These are phyloP conservation scores for Drosophila nigrodunni DNA, from an alignment of 1,140 invertebrate genomes.

Conservation along the genomic window DNA sequence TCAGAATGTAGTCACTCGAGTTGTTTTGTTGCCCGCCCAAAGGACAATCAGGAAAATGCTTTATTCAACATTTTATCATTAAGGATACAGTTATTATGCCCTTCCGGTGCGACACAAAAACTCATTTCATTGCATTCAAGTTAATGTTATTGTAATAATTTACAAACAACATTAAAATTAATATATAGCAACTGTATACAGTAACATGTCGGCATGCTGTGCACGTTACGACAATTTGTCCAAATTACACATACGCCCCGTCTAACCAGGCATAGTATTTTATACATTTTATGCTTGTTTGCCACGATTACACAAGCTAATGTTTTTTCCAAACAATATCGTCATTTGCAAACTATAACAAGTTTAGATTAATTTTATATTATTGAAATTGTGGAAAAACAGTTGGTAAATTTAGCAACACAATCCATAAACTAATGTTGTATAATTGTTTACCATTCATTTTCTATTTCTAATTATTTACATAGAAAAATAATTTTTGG, in stretches of 20 bases:
- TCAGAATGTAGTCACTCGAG: constrained; percentile 30
- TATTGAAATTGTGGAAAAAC: background rate
- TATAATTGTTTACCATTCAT: too few relatives aligned
- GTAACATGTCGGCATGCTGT: background rate
- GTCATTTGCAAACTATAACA: background rate
- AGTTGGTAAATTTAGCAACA: background rate
- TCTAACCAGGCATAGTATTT: constrained; percentile 4
- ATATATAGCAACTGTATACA: background rate
- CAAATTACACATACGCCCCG: constrained; percentile 22
- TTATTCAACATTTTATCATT: constrained; percentile 15
- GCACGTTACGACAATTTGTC: constrained; percentile 40
- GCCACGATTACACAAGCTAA: constrained; percentile 15
- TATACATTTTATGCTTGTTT: constrained; percentile 5
- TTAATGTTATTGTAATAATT: constrained; percentile 68
- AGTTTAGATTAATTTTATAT: background rate
- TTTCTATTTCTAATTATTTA: too few relatives aligned
- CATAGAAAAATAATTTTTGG: too few relatives aligned
- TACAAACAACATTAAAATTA: constrained; percentile 69
- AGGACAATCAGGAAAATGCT: constrained; percentile 44
- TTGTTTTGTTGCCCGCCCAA: background rate
- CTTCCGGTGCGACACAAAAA: constrained; percentile 26
- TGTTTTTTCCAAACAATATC: constrained; percentile 8
- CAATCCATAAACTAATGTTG: background rate
- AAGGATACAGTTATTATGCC: background rate
- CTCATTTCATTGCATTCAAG: constrained; percentile 22